These are phyloP conservation scores for Luehdorfia chinensis DNA, from an alignment of 1,140 invertebrate genomes.

Conservation along the genomic window DNA sequence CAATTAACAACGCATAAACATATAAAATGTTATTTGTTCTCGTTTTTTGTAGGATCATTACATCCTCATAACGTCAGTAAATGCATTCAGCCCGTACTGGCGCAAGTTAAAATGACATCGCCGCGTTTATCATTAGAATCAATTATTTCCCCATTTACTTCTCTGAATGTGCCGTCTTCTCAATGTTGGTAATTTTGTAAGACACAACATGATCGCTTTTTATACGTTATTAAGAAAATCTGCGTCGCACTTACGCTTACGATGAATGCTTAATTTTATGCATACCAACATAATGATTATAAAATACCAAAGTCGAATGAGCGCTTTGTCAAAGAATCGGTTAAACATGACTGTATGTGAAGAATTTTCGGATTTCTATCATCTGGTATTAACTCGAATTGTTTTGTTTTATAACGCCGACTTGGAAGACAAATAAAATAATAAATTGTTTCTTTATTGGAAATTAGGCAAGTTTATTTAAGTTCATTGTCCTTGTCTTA, in stretches of 20 bases:
- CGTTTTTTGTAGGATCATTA: constrained; percentile 57
- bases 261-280: constrained; percentile 50
- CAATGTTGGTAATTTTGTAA: constrained; percentile 50
- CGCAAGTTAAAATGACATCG: constrained; percentile 36
- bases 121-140: constrained; percentile 63
- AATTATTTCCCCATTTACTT: constrained; percentile 70
- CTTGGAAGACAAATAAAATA: too few relatives aligned
- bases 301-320: constrained; percentile 33
- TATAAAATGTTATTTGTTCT: constrained; percentile 11
- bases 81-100: constrained; percentile 30
- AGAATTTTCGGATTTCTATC: constrained; percentile 24
- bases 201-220: constrained; percentile 57
- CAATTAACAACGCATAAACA: constrained; percentile 11
- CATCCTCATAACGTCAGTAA: constrained; percentile 44
- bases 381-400: too few relatives aligned
- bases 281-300: constrained; percentile 41
- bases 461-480: too few relatives aligned
- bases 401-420: too few relatives aligned
- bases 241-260: constrained; percentile 30
- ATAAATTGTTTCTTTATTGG: too few relatives aligned
- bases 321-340: constrained; percentile 27
- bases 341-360: constrained; percentile 30
- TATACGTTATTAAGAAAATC: constrained; percentile 44
- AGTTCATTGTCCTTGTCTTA: too few relatives aligned
- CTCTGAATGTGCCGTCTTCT: constrained; percentile 34